phyloP scores from a whole-genome alignment of 30 jellyfish, hydroid and myxozoan species.

The Clytia hemisphaerica region DNA sequence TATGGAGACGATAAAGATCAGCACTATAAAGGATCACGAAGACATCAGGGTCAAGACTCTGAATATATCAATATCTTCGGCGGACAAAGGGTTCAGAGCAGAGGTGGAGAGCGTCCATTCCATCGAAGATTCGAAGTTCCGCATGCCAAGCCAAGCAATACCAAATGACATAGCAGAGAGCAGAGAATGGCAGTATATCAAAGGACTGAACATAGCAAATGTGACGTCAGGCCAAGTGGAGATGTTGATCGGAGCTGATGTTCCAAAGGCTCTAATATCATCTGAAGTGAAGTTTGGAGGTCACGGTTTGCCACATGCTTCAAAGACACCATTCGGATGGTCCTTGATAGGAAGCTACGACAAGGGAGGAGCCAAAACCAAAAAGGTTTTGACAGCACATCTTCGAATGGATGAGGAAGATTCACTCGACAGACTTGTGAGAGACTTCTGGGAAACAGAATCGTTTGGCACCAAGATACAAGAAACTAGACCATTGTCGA shows the following conservation, averaged over 20 bases:
- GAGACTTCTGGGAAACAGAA: slow-evolving; percentile 7
- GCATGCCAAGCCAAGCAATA: background rate
- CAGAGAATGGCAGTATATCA: background rate
- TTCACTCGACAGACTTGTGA: background rate
- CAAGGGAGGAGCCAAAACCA: background rate
- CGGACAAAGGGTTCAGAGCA: background rate
- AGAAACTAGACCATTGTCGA: background rate
- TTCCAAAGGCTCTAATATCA: background rate
- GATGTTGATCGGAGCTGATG: slow-evolving; percentile 11
- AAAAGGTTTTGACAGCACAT: background rate
- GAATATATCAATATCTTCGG: background rate
- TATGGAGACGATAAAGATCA: background rate
- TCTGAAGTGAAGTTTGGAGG: background rate
- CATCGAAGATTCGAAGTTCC: background rate
- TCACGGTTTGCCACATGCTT: background rate
- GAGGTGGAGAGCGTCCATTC: background rate
- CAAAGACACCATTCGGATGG: slow-evolving; percentile 17
- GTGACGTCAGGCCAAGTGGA: background rate
- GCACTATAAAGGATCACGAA: slow-evolving; percentile 4
- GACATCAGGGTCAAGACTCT: background rate
- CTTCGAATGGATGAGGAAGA: background rate
- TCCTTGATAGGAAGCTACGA: background rate
- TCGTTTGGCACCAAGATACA: background rate
- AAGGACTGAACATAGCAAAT: background rate
- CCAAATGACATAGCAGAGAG: background rate